Evolutionary conservation across 2,797 vertebrate species (phyloP), one percentile per base, ranked within the genome.

Genomic region (Aphelocoma californica): DNA sequence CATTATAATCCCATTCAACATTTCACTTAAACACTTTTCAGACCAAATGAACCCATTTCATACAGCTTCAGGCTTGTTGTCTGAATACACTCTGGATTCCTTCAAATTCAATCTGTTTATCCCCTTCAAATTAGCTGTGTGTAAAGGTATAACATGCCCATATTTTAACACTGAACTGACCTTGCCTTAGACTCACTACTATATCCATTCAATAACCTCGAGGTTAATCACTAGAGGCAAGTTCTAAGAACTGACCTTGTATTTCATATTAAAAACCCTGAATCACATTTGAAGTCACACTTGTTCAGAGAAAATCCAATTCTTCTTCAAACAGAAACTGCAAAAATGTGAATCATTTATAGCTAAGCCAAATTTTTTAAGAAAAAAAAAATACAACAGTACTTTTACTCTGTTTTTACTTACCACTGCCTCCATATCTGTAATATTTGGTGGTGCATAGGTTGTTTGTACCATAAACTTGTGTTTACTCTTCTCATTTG

Each of bases 381-480:
- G 21, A 0, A 14, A 51, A 38, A 36, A 67, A 28, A 87, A 36
- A 7, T 0, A 9, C 8, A 57, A 31, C 10, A 61, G 40, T 36
- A 14, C 72, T 48, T 77, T 74, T 61, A 81, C 9, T 40, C 45
- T 12, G 29, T 32, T 74, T 95, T 77, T 86, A 98, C 99, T 99
- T 96, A 99, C 99, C 99, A 99, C 98, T 92, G 98, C 98, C 96
- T 99, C 99, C 98, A 99, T 99, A 98, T 99, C 99, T 95, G 98
- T 95, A 96, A 98, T 97, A 93, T 98, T 97, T 96, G 98, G 95
- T n/a, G 99, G 99, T 70, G 99, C 99, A 92, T 99, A 99, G 98
- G 99, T 99, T 44, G 99, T 99, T 98, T 99, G 99, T 97, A 99
- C 99, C 99, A 99, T 99, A 96, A 99, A 99, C 98, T 99, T 99